Evolutionary conservation across 2,888 invertebrate genomes (phyloP).

Genomic region (Heliothis peltigera): DNA sequence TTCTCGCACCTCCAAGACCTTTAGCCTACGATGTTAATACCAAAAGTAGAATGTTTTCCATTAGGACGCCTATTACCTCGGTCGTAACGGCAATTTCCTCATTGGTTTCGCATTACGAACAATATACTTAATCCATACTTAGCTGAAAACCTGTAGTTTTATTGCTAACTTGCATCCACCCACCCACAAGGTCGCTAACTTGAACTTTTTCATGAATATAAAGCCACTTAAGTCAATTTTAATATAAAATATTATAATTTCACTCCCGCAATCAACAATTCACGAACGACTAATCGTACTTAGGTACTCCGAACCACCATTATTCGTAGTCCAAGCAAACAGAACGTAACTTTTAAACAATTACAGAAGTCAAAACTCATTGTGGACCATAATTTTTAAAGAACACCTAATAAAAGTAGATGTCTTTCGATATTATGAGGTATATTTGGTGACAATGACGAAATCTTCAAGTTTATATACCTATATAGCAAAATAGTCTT

Average conservation of each 20-base stretch:
- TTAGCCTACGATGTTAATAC: neutral
- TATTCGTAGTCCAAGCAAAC: too few species aligned
- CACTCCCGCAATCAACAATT: neutral
- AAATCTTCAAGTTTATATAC: too few species aligned
- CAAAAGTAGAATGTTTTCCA: constrained; percentile 2
- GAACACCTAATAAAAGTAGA: too few species aligned
- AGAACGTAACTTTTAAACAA: too few species aligned
- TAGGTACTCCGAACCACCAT: too few species aligned
- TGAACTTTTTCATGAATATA: constrained; percentile 7
- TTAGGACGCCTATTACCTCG: neutral
- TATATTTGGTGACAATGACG: too few species aligned
- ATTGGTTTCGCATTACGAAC: neutral
- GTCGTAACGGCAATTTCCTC: constrained; percentile 2
- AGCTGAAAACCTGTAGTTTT: constrained; percentile 32
- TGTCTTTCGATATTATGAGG: too few species aligned
- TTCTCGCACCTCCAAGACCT: too few species aligned
- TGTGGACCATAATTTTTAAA: too few species aligned
- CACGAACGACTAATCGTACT: neutral
- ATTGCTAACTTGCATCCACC: constrained; percentile 33
- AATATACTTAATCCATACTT: neutral
- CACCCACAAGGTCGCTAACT: constrained; percentile 35
- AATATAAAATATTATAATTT: too few species aligned
- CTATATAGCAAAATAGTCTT: too few species aligned
- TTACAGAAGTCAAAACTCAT: too few species aligned
- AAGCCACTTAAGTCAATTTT: neutral